Base-by-base conservation (phyloP, 2,888 invertebrate genomes). In the Diarsia mendica region DNA sequence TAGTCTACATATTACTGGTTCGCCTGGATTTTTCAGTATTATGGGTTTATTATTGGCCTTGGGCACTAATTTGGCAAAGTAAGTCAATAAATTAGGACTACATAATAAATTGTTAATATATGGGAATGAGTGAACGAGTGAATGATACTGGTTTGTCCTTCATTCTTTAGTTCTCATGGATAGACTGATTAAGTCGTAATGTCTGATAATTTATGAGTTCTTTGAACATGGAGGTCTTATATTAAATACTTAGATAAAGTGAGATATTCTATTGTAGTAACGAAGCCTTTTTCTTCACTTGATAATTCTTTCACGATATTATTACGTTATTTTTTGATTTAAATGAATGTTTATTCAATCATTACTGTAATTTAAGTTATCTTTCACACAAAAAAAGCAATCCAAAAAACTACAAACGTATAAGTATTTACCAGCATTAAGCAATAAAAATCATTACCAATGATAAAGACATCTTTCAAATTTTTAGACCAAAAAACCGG, bases 1-100 rank as follows among this genome's bases (percentile, higher is more conserved):
- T 78, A 70, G 71, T 53, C 46, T 64, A 65, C 48, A 71, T 69
- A 10, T 18, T 67, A 69, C 67, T 67, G 60, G 75, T 81, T 75
- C 3, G 68, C 46, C 49, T 15, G 79, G 53, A 79, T 85, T 83
- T 82, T 80, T 77, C 64, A 67, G 63, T 20, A 58, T 67, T 51
- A 77, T 72, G 28, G 55, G 48, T 64, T 53, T 63, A 72, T 83
- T 72, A 77, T 77, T 80, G 63, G 71, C 39, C 0, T 77, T 80
- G 63, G 71, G 39, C 0, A 67, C 76, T 76, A 72, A 85, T 83
- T 85, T 78, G 71, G 81, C 33, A 77, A 71, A 69, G 51, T 13
- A 66, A 39, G 63, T 67, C 77, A 69, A 75, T 82, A 77, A 83
- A 82, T 85, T 74, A 68, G 70, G 53, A 63, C 77, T 67, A 79